These are phyloP conservation scores for Polia nebulosa DNA, from an alignment of 2,888 invertebrate species.

Conservation along the genomic window DNA sequence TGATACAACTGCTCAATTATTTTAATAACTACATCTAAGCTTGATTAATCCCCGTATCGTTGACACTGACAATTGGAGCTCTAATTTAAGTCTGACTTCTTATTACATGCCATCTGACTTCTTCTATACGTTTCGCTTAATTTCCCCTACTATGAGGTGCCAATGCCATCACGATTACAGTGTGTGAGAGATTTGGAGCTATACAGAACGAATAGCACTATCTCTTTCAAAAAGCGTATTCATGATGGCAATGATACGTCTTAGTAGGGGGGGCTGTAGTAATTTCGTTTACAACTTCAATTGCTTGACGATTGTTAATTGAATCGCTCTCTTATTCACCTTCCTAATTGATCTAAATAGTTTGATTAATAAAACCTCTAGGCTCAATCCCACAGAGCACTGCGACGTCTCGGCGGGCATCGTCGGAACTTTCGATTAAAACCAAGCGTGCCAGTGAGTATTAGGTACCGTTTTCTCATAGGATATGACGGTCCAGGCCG, in stretches of 20 bases:
- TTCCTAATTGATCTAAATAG: slow-evolving; percentile 24
- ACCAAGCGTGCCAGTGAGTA: too few relatives aligned
- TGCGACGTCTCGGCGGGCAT: neutral
- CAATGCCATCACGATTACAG: too few relatives aligned
- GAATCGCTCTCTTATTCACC: slow-evolving; percentile 21
- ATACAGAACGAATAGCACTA: too few relatives aligned
- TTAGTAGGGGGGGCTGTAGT: neutral
- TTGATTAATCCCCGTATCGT: neutral
- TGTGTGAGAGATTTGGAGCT: too few relatives aligned
- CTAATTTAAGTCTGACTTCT: slow-evolving; percentile 7
- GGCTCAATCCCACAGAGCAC: neutral
- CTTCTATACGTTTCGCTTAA: neutral
- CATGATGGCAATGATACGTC: too few relatives aligned
- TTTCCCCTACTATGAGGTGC: neutral
- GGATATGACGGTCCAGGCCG: too few relatives aligned
- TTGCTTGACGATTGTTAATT: slow-evolving; percentile 21
- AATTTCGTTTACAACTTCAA: slow-evolving; percentile 21
- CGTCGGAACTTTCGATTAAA: too few relatives aligned
- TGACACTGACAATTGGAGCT: slow-evolving; percentile 5
- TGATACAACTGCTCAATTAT: neutral
- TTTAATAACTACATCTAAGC: neutral
- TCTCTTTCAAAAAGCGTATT: too few relatives aligned
- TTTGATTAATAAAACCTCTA: slow-evolving; percentile 24
- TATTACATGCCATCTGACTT: neutral
- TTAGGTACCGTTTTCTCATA: too few relatives aligned